Conservation (phyloP, 2,888 invertebrate genomes). For the Microchrysa polita region DNA sequence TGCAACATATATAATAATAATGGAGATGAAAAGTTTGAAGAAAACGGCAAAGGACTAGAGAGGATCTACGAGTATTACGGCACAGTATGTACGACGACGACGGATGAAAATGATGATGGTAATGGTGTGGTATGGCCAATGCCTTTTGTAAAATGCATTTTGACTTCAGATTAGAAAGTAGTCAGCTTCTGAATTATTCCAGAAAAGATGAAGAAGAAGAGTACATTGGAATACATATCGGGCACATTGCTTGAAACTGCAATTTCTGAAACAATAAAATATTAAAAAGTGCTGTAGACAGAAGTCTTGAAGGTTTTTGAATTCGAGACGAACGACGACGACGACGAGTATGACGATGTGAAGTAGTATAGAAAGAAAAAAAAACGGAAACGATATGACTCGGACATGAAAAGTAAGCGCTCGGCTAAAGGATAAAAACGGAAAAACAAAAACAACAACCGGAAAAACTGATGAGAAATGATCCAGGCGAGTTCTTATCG, state of each 20-base stretch:
- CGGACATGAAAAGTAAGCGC: neutral
- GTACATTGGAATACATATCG: neutral
- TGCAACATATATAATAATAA: no score
- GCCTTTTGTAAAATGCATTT: slow-evolving; percentile 38
- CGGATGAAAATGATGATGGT: slow-evolving; percentile 15
- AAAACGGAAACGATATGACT: neutral
- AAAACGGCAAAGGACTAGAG: no score
- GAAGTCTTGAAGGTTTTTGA: slow-evolving; percentile 26
- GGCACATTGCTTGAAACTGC: slow-evolving; percentile 29
- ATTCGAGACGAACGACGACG: slow-evolving; percentile 21
- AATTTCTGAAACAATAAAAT: slow-evolving; percentile 43
- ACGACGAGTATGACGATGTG: no score
- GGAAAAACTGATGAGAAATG: no score
- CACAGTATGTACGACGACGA: neutral
- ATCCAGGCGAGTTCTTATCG: neutral
- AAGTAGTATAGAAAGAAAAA: no score
- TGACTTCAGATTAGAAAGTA: slow-evolving; percentile 43
- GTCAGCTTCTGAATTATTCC: slow-evolving; percentile 42
- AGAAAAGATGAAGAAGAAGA: no score
- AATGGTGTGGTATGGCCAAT: neutral
- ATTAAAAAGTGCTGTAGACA: slow-evolving; percentile 39
- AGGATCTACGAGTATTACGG: no score
- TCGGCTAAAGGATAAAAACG: neutral
- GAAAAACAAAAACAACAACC: neutral
- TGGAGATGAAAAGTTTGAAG: no score